These are phyloP conservation scores for Branchellion lobata DNA, from an alignment of 2,888 invertebrate genomes.

Conservation along the genomic window DNA sequence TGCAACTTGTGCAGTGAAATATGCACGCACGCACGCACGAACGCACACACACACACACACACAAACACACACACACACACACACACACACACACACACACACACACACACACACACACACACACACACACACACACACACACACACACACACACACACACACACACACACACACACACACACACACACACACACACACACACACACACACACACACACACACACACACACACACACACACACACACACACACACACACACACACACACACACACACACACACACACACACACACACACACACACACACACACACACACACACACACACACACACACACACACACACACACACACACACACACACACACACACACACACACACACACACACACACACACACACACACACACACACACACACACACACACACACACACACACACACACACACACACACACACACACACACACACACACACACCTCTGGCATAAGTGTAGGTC, in stretches of 20 bases:
- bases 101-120: too few relatives aligned
- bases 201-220: not conserved
- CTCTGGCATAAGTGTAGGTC: conserved; percentile 79
- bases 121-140: too few relatives aligned
- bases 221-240: not conserved
- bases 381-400: conserved; percentile 20
- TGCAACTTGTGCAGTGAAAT: too few relatives aligned
- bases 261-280: not conserved
- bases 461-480: not conserved
- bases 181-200: not conserved
- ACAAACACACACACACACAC: too few relatives aligned
- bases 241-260: not conserved
- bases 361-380: conserved; percentile 5
- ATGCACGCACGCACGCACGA: too few relatives aligned
- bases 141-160: too few relatives aligned
- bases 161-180: too few relatives aligned
- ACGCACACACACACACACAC: too few relatives aligned
- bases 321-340: conserved; percentile 30
- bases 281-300: not conserved
- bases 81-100: too few relatives aligned
- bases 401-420: conserved; percentile 23
- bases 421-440: not conserved
- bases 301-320: conserved; percentile 5
- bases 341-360: conserved; percentile 19
- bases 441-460: not conserved